A percentile compares a stretch with the other conserved stretches of the same genome.
These are phyloP conservation scores for Nasonia longicornis DNA, from an alignment of 1,140 invertebrate species.

Conservation along the genomic window DNA sequence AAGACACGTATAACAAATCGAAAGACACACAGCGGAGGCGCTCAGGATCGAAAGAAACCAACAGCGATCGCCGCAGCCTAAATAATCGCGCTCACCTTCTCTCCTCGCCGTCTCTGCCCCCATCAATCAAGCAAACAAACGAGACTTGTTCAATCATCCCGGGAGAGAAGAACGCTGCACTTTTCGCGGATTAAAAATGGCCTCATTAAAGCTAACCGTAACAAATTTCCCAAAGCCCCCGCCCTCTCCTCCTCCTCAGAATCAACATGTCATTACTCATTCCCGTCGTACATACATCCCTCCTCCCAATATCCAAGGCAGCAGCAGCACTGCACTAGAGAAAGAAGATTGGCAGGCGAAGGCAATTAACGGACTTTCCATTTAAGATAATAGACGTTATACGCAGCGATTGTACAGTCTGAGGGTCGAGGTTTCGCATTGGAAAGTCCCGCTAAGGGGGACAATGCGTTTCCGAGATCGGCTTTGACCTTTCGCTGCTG, in stretches of 20 bases:
- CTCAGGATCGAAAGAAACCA: background rate
- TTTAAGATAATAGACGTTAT: slow-evolving; percentile 11
- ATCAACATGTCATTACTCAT: slow-evolving; percentile 20
- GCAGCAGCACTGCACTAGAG: background rate
- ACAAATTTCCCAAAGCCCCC: slow-evolving; percentile 6
- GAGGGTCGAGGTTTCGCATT: slow-evolving; percentile 10
- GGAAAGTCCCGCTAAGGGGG: slow-evolving; percentile 26
- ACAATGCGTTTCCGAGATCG: slow-evolving; percentile 23
- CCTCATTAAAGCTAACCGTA: background rate
- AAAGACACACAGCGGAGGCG: no score
- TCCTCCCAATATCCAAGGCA: background rate
- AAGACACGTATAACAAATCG: no score
- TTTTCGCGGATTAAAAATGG: slow-evolving; percentile 24
- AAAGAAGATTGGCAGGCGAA: slow-evolving; percentile 20
- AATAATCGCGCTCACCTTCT: slow-evolving; percentile 5
- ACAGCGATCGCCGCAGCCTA: background rate
- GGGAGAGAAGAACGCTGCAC: background rate
- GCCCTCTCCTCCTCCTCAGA: background rate
- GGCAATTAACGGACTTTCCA: slow-evolving; percentile 34
- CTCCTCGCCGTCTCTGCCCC: background rate
- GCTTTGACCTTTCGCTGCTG: slow-evolving; percentile 27
- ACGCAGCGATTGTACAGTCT: background rate
- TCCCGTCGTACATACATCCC: background rate
- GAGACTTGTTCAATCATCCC: slow-evolving; percentile 19
- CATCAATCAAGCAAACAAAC: slow-evolving; percentile 20